Evolutionary conservation across 2,888 invertebrate species (phyloP).

Genomic region (Coleophora deauratella): DNA sequence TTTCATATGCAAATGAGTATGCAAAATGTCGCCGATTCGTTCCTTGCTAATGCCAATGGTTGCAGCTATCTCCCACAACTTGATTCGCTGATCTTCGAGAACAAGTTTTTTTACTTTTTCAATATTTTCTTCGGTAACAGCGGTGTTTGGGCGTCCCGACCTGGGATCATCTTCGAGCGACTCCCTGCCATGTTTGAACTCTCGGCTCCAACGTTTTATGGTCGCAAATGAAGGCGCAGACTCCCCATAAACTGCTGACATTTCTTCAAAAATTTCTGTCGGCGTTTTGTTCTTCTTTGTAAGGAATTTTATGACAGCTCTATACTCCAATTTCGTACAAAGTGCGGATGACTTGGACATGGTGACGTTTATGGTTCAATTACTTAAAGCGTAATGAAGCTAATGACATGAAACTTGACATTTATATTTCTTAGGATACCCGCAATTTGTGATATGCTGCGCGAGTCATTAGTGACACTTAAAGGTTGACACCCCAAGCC

Average conservation of each 20-base stretch:
- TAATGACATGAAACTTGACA: conserved; percentile 6
- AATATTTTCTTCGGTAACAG: neutral
- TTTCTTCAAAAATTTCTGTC: conserved; percentile 8
- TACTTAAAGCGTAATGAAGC: conserved; percentile 2
- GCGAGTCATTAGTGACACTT: neutral
- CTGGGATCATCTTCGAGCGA: conserved; percentile 8
- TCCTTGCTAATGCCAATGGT: conserved; percentile 8
- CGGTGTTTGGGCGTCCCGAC: conserved; percentile 9
- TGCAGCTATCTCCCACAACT: conserved; percentile 10
- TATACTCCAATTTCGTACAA: conserved; percentile 6
- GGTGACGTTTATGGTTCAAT: conserved; percentile 8
- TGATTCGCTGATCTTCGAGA: conserved; percentile 6
- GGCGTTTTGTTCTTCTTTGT: conserved; percentile 9
- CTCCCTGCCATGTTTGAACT: conserved; percentile 6
- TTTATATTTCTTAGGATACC: neutral
- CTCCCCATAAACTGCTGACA: conserved; percentile 7
- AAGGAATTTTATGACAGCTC: conserved; percentile 8
- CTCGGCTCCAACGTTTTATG: conserved; percentile 5
- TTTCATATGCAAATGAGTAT: conserved; percentile 5
- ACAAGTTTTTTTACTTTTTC: conserved; percentile 5
- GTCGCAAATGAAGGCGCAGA: conserved; percentile 5
- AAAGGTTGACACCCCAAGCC: too few relatives aligned
- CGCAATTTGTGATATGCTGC: neutral
- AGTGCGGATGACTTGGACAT: conserved; percentile 14
- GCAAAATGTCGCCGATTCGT: conserved; percentile 8